Base-by-base conservation (phyloP, 1,140 invertebrate species). In the Drosophila ogumai region DNA sequence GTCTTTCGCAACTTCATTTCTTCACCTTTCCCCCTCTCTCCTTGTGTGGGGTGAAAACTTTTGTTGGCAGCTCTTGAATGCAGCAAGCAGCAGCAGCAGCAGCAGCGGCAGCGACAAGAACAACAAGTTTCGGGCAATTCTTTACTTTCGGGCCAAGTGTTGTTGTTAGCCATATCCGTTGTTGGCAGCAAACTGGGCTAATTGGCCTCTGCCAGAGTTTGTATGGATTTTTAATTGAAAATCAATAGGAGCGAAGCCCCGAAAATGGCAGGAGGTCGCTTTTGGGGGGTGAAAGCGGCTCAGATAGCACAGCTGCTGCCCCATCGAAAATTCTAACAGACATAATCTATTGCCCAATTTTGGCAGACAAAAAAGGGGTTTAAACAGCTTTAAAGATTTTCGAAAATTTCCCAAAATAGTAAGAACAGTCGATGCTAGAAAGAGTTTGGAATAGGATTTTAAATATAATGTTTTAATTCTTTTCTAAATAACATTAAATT, bases 161-260 rank as follows among this genome's bases (percentile, higher is more conserved):
- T 86, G 82, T 82, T 82, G 82, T 72, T 58, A 79, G 84, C 80
- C 79, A 90, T 90, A 90, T 88, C 80, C 85, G 80, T 81, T 90
- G 73, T 84, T 90, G 77, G 49, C 76, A 44, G 56, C 71, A 85
- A 88, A 90, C 81, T 88, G 69, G 84, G 84, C 84, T 88, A 88
- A 88, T 88, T 88, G 84, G 73, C 82, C 84, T 65, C 66, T 40
- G 47, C 43, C 69, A 22, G 57, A 61, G 55, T 64, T 85, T 82
- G 80, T 81, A 79, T 90, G 84, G 77, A 81, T 90, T 88, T 90
- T 90, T 88, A 88, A 88, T 88, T 88, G 84, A 88, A 88, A 88
- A 88, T 88, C 84, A 88, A 88, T 88, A 88, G 61, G 44, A 67
- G 75, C 78, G 68, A 65, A 66, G 67, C 50, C 65, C 59, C 63